Base-by-base conservation (phyloP, 1,140 invertebrate genomes). In the Drosophila arawakana region DNA sequence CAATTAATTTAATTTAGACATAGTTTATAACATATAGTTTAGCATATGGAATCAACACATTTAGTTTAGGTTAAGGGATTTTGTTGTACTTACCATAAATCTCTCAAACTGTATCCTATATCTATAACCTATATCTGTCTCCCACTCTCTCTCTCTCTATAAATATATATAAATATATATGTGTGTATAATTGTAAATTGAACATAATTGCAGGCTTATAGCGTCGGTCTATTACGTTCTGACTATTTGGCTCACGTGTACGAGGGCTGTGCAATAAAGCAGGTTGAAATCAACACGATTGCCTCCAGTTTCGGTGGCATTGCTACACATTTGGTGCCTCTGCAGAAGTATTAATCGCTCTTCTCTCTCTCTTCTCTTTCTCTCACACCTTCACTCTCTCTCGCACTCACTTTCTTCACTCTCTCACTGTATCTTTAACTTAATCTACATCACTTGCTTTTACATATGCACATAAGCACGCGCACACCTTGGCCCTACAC, bases 271-370 rank as follows among this genome's bases (percentile, higher is more conserved):
- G 91, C 92, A 80, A 95, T 96, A 88, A 95, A 96, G 93, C 95
- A 96, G 94, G 95, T 96, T 93, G 95, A 96, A 92, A 95, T 96
- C 93, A 96, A 96, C 92, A 96, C 95, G 77, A 94, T 96, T 76
- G 95, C 95, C 46, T 94, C 95, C 76, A 96, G 95, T 93, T 95
- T 96, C 91, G 95, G 94, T 89, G 95, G 94, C 79, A 94, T 95
- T 80, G 93, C 94, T 67, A 94, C 94, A 80, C 83, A 93, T 52
- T 93, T 95, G 73, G 93, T 93, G 77, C 85, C 93, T 78, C 95
- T 95, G 92, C 94, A 95, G 93, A 96, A 95, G 96, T 96, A 95
- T 80, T 90, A 81, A 82, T 77, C 73, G 80, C 83, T 89, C 77
- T 78, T 82, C 73, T 89, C 72, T 86, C 50, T 54, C 34, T 58